Evolutionary conservation across 2,888 invertebrate genomes (phyloP).

Genomic region (Coecobrya sp.): DNA sequence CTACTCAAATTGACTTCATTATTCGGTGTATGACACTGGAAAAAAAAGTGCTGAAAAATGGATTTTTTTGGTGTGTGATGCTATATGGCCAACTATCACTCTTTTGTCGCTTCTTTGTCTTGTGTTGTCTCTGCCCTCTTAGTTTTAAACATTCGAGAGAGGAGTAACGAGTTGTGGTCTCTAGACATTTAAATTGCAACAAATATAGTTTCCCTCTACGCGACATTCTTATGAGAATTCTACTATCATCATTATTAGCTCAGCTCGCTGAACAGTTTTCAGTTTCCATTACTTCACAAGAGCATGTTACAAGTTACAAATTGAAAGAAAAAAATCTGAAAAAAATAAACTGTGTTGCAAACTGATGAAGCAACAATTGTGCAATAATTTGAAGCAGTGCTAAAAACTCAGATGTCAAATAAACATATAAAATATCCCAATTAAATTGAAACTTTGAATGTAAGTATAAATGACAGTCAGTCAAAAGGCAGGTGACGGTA

Average conservation of each 20-base stretch:
- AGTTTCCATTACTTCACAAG: conserved; percentile 40
- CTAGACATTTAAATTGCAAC: conserved; percentile 29
- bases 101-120: conserved; percentile 27
- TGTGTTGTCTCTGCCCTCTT: not conserved
- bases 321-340: not conserved
- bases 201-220: not conserved
- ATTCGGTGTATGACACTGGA: conserved; percentile 62
- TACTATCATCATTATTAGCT: not conserved
- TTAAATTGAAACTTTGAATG: not conserved
- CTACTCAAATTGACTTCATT: conserved; percentile 59
- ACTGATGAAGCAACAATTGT: conserved; percentile 65
- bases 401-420: conserved; percentile 53
- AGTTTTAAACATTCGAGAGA: not conserved
- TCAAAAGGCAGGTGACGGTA: conserved; percentile 45
- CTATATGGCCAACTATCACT: not conserved
- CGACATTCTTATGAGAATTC: not conserved
- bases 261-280: not conserved
- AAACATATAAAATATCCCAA: not conserved
- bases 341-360: conserved; percentile 41
- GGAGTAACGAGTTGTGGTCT: not conserved
- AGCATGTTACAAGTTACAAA: not conserved
- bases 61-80: conserved; percentile 38
- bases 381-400: conserved; percentile 37
- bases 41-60: conserved; percentile 56
- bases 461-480: conserved; percentile 1